These are phyloP conservation scores for Leptinotarsa rubiginosa DNA, from an alignment of 2,888 invertebrate species.

Conservation along the genomic window DNA sequence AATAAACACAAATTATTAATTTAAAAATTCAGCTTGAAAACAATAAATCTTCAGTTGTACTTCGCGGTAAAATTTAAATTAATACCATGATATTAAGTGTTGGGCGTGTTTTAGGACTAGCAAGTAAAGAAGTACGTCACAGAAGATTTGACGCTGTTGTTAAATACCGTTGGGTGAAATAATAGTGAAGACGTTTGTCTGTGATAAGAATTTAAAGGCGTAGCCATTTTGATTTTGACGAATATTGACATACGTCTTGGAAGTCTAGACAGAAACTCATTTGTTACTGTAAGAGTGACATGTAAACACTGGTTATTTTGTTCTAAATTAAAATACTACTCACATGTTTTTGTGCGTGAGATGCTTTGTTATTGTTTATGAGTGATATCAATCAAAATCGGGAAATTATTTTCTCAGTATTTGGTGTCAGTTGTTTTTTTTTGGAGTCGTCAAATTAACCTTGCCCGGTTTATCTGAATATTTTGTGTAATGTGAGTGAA, in stretches of 20 bases:
- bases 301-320: conserved; percentile 65
- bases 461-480: conserved; percentile 54
- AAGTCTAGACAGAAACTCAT: conserved; percentile 68
- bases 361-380: conserved; percentile 44
- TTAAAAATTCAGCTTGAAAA: conserved; percentile 17
- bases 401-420: conserved; percentile 29
- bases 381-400: conserved; percentile 36
- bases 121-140: conserved; percentile 45
- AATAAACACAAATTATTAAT: not conserved
- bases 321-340: conserved; percentile 54
- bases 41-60: conserved; percentile 20
- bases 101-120: conserved; percentile 60
- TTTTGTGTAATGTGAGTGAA: conserved; percentile 47
- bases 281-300: conserved; percentile 67
- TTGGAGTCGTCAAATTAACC: conserved; percentile 51
- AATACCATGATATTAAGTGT: conserved; percentile 51
- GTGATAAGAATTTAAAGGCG: conserved; percentile 67
- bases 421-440: conserved; percentile 47
- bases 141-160: conserved; percentile 28
- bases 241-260: conserved; percentile 76
- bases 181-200: conserved; percentile 51
- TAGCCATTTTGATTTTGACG: conserved; percentile 81
- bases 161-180: conserved; percentile 39
- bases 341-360: conserved; percentile 59
- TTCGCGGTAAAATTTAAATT: conserved; percentile 50